Evolutionary conservation across 2,113 vertebrate species (phyloP), one percentile per base, ranked within the genome.

Genomic region (Dissostichus mawsoni): DNA sequence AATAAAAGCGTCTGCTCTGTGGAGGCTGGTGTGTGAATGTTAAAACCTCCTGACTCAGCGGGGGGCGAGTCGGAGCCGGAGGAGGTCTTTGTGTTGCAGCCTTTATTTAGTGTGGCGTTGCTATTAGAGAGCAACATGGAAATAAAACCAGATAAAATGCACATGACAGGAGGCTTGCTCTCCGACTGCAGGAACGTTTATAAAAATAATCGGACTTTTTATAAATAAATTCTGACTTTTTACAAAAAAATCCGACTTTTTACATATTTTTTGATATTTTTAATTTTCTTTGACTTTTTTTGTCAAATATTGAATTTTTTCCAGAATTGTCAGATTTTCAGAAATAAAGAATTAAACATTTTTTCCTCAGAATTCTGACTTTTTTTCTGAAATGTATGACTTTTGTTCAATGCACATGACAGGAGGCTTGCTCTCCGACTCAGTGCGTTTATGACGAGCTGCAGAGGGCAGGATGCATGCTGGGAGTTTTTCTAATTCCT

Each of bases 91-190:
- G 87, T 90, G 87, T 87, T 86, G 67, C 70, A 85, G 83, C 76
- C 88, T 76, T 23, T 66, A 62, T 11, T 70, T 78, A 78, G 53
- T 44, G 62, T 29, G 55, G 56, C 74, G 36, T 51, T 70, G 79
- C 78, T 87, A 71, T 84, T 74, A 86, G 74, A 74, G 67, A 61
- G 72, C 65, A 18, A 76, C 85, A 87, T 86, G 80, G 75, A 86
- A 88, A 89, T 81, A 64, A 87, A 87, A 91, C 84, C 83, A 79
- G 81, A 91, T 92, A 89, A 87, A 90, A 89, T 78, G 74, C 78
- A 79, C 83, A 83, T 88, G 87, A 86, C 89, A 87, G 83, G 81
- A 86, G 83, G 78, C 76, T 69, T 78, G 68, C 71, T 72, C 63
- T 82, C 74, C 41, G 29, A 65, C 78, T 44, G 81, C 66, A 90